These are phyloP conservation scores for Ips typographus DNA, from an alignment of 1,140 invertebrate genomes.

Conservation along the genomic window DNA sequence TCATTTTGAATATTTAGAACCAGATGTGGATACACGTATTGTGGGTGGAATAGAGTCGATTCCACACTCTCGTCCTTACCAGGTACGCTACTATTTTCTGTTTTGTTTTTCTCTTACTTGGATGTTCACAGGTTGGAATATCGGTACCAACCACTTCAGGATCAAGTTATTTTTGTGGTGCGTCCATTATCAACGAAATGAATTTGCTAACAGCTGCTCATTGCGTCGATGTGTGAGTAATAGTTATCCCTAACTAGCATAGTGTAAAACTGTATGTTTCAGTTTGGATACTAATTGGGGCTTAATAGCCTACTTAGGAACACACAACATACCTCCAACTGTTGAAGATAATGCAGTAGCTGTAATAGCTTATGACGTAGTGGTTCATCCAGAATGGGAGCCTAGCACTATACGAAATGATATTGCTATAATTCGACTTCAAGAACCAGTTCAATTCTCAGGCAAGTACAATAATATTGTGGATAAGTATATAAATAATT, in stretches of 20 bases:
- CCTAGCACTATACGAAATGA: constrained; percentile 14
- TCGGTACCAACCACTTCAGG: background rate
- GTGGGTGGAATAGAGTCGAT: constrained; percentile 35
- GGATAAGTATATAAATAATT: background rate
- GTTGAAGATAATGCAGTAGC: constrained; percentile 2
- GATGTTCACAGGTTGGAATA: constrained; percentile 6
- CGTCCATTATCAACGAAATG: constrained; percentile 54
- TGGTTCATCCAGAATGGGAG: constrained; percentile 22
- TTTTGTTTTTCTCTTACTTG: background rate
- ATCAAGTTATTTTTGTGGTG: constrained; percentile 54
- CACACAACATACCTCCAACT: constrained; percentile 16
- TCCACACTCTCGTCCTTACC: constrained; percentile 36
- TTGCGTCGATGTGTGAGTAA: constrained; percentile 48
- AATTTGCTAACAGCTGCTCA: constrained; percentile 61
- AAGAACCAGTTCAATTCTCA: constrained; percentile 9
- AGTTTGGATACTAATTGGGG: background rate
- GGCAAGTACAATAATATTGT: constrained; percentile 1
- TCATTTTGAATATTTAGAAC: constrained; percentile 1
- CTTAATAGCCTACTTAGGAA: constrained; percentile 10
- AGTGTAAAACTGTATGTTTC: background rate
- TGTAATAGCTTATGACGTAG: constrained; percentile 1
- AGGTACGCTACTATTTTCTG: constrained; percentile 20
- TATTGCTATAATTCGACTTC: constrained; percentile 24
- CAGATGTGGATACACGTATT: constrained; percentile 19
- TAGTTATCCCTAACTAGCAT: background rate